Evolutionary conservation across 2,888 invertebrate species (phyloP).

Genomic region (Clitarchus hookeri): DNA sequence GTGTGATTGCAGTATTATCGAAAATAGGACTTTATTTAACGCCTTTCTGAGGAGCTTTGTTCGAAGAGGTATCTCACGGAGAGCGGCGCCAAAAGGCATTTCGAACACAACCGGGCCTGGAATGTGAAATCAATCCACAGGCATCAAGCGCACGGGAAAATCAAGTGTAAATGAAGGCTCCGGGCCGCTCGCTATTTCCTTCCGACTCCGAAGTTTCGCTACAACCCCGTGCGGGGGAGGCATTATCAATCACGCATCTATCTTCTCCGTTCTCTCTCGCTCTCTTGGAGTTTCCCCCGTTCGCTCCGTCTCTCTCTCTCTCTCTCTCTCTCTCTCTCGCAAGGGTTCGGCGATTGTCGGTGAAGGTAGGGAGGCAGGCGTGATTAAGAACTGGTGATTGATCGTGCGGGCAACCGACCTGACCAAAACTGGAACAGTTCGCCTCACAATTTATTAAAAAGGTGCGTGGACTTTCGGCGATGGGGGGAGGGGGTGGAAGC

Average conservation of each 20-base stretch:
- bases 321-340: not conserved
- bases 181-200: not conserved
- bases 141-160: not conserved
- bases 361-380: not conserved
- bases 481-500: not conserved
- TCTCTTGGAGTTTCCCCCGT: not conserved
- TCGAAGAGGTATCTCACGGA: too few species aligned
- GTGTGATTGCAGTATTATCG: too few species aligned
- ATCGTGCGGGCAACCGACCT: not conserved
- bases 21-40: too few species aligned
- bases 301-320: not conserved
- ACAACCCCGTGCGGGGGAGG: not conserved
- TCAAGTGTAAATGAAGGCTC: not conserved
- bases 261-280: not conserved
- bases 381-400: slow-evolving; percentile 4
- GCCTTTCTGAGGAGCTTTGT: too few species aligned
- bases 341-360: not conserved
- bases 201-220: not conserved
- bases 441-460: slow-evolving; percentile 6
- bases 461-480: too few species aligned
- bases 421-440: not conserved
- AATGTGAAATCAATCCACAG: not conserved
- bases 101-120: too few species aligned
- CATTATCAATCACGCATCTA: slow-evolving; percentile 9
- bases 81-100: too few species aligned